Evolutionary conservation across 2,888 invertebrate genomes (phyloP), one percentile per base, ranked within the genome.

Genomic region (Drosophila eohydei): DNA sequence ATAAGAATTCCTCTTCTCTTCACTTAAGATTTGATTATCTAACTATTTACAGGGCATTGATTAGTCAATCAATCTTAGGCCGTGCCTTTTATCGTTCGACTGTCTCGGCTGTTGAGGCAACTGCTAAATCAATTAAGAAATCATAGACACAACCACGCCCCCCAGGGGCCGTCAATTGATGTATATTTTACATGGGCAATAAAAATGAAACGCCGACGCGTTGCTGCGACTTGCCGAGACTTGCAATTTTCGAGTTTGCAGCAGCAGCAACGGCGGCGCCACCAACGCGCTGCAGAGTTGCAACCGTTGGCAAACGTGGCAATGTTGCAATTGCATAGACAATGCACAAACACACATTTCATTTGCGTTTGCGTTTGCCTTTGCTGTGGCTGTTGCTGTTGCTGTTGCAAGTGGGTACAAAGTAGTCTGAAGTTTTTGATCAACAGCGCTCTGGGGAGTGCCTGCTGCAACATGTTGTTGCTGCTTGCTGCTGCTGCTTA

Each of bases 121-220:
- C 69, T 64, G 77, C 56, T 83, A 84, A 84, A 84, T 84, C 84
- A 84, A 85, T 84, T 84, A 88, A 85, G 79, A 81, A 85, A 81
- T 79, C 88, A 79, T 77, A 79, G 87, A 76, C 84, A 74, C 61
- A 57, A 67, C 70, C 88, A 82, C 84, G 81, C 84, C 85, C 66
- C 66, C 32, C 8, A 26, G 30, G 54, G 55, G 48, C 54, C 54
- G 43, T 44, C 78, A 65, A 74, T 78, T 66, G 74, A 78, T 73
- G 77, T 43, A 48, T 68, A 64, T 57, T 70, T 51, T 52, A 52
- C 51, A 70, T 68, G 44, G 51, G 63, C 54, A 58, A 62, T 55
- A 71, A 41, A 16, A 58, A 30, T 63, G 56, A 68, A 70, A 58
- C 64, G 63, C 74, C 63, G 64, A 70, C 79, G 71, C 71, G 50